These are phyloP conservation scores for Temnothorax unifasciatus DNA, from an alignment of 2,888 invertebrate species.

Conservation along the genomic window DNA sequence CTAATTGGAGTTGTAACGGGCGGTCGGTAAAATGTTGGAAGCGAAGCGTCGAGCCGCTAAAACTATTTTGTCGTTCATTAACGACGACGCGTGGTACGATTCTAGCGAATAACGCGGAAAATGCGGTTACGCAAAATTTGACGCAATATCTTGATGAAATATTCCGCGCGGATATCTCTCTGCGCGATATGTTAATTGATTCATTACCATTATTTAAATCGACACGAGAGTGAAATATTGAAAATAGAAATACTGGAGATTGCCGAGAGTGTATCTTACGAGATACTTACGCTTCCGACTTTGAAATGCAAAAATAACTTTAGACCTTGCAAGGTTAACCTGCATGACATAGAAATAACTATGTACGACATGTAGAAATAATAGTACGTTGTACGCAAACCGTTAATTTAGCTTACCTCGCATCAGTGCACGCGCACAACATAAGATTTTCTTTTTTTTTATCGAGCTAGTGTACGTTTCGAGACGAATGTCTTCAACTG, in stretches of 20 bases:
- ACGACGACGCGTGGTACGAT: neutral
- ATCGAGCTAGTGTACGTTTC: neutral
- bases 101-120: neutral
- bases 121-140: neutral
- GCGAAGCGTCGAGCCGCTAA: neutral
- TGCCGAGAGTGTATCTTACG: neutral
- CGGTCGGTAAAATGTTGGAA: slow-evolving; percentile 10
- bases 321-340: neutral
- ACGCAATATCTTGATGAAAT: neutral
- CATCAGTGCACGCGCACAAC: neutral
- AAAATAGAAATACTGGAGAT: neutral
- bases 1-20: slow-evolving; percentile 42
- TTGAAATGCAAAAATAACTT: neutral
- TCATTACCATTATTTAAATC: slow-evolving; percentile 9
- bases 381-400: neutral
- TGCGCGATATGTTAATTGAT: neutral
- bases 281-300: neutral
- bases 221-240: neutral
- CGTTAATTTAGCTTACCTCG: slow-evolving; percentile 19
- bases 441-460: neutral
- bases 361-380: neutral
- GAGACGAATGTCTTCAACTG: slow-evolving; percentile 1
- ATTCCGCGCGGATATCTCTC: neutral
- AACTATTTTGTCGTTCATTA: slow-evolving; percentile 22
- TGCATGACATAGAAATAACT: neutral